Conservation (phyloP, 1,140 invertebrate genomes). For the Solen grandis region DNA sequence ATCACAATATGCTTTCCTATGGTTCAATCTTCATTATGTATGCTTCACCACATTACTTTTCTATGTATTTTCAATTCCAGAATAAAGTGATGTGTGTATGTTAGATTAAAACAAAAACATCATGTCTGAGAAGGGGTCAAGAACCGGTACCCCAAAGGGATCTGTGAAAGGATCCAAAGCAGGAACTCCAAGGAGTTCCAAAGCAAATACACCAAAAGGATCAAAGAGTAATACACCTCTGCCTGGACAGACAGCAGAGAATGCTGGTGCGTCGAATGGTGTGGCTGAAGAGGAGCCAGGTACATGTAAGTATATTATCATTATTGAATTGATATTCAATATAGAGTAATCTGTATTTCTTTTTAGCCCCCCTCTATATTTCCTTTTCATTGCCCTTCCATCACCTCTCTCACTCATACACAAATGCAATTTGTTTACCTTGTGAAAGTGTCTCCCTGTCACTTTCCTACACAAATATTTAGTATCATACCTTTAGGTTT, state of each 20-base stretch:
- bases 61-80: too few species aligned
- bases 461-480: too few species aligned
- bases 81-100: too few species aligned
- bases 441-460: not conserved
- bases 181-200: constrained; percentile 57
- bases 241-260: constrained; percentile 48
- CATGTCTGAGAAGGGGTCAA: constrained; percentile 67
- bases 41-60: too few species aligned
- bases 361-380: too few species aligned
- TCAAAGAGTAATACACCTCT: constrained; percentile 71
- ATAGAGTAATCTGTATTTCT: too few species aligned
- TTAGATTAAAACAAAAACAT: too few species aligned
- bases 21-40: too few species aligned
- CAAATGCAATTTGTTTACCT: not conserved
- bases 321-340: too few species aligned
- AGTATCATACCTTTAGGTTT: too few species aligned
- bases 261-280: constrained; percentile 18
- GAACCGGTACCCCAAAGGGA: constrained; percentile 61
- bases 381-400: too few species aligned
- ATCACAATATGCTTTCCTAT: too few species aligned
- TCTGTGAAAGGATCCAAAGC: constrained; percentile 64
- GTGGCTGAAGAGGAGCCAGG: constrained; percentile 18
- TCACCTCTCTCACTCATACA: not conserved
- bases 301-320: not conserved
- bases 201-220: constrained; percentile 66